Conservation (phyloP, 2,797 vertebrate genomes). For the Hapalemur alaotrensis region DNA sequence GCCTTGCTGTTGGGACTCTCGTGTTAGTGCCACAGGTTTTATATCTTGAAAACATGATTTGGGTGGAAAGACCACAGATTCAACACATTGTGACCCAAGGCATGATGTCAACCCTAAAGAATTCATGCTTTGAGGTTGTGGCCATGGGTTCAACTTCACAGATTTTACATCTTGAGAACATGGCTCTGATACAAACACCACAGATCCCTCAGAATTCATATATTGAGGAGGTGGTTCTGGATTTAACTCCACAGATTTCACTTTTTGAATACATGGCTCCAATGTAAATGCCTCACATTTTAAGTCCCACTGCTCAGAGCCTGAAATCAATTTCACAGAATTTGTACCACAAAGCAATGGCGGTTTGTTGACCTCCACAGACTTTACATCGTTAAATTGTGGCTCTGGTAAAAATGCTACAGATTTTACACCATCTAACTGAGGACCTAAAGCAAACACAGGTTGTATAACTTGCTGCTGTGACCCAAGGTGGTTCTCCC, state of each 20-base stretch:
- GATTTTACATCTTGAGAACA: background rate
- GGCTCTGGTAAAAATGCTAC: background rate
- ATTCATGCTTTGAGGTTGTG: background rate
- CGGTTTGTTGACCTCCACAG: background rate
- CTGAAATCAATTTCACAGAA: slow-evolving; percentile 20
- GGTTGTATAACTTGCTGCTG: slow-evolving; percentile 30
- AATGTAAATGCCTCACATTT: background rate
- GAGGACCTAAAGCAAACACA: slow-evolving; percentile 20
- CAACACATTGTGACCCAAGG: background rate
- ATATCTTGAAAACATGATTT: background rate
- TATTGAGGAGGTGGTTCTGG: background rate
- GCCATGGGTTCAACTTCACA: background rate
- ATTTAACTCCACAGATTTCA: background rate
- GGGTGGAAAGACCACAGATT: background rate
- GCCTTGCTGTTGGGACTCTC: background rate
- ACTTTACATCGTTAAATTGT: slow-evolving; percentile 23
- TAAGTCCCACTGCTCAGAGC: background rate
- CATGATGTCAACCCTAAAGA: background rate
- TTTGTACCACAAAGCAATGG: background rate
- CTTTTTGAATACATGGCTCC: slow-evolving; percentile 36
- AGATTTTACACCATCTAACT: slow-evolving; percentile 22
- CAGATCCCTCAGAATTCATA: slow-evolving; percentile 8
- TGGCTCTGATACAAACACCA: background rate
- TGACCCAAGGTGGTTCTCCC: slow-evolving; percentile 7
- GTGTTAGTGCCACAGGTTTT: background rate